Percentiles rank a stretch among this genome's conserved stretches.
phyloP scores from a whole-genome alignment of 2,797 vertebrate genomes.

The Gymnocypris eckloni region DNA sequence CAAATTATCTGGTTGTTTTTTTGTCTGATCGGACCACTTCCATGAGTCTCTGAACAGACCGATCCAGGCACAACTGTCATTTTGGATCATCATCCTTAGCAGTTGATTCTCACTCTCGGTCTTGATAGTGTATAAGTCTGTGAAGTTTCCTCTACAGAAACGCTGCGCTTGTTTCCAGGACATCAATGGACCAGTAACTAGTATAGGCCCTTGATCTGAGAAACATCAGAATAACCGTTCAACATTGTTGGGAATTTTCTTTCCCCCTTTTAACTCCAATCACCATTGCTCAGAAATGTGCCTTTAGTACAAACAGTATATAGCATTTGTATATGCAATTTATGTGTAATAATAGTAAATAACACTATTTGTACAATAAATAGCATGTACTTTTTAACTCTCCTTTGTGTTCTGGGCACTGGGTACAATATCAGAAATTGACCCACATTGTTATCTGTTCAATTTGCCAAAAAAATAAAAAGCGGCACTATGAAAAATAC shows the following conservation, averaged over 20 bases:
- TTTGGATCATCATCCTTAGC: not conserved
- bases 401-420: no score
- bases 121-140: conserved; percentile 63
- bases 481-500: no score
- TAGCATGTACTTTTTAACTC: no score
- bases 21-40: not conserved
- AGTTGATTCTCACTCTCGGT: rapidly evolving
- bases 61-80: not conserved
- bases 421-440: no score
- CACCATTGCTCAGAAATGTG: no score
- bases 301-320: no score
- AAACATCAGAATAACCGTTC: not conserved
- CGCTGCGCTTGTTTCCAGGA: not conserved
- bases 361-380: no score
- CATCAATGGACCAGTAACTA: not conserved
- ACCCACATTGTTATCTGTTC: no score
- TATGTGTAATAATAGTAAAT: no score
- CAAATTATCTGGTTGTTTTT: not conserved
- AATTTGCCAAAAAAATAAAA: no score
- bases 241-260: not conserved
- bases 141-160: conserved; percentile 35
- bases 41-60: conserved; percentile 7
- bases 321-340: no score
- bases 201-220: not conserved
- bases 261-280: no score